Percentiles rank a stretch among this genome's conserved stretches.
Evolutionary conservation across 2,888 invertebrate species (phyloP).

Genomic region (Leptinotarsa rubiginosa): DNA sequence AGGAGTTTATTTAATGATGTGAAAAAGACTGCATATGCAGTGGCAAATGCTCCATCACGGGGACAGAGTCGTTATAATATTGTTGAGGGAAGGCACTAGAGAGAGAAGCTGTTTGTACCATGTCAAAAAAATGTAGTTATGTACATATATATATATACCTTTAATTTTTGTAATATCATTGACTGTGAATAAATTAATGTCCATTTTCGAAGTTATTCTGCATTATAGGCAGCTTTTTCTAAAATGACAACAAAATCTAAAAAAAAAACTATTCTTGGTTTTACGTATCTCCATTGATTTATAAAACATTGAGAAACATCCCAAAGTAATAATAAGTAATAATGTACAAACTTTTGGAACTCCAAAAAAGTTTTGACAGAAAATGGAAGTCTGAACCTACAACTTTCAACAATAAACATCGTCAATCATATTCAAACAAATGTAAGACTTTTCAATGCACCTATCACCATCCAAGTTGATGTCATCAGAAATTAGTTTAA

Average conservation of each 20-base stretch:
- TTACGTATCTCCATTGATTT: too few relatives aligned
- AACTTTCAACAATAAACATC: too few relatives aligned
- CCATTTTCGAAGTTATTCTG: not conserved
- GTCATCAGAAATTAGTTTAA: too few relatives aligned
- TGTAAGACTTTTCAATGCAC: too few relatives aligned
- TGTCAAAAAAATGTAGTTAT: not conserved
- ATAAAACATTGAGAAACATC: too few relatives aligned
- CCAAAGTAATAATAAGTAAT: too few relatives aligned
- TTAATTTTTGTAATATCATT: constrained; percentile 9
- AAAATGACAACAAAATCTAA: not conserved
- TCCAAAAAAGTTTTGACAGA: too few relatives aligned
- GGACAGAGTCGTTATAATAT: constrained; percentile 26
- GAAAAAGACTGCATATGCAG: constrained; percentile 45
- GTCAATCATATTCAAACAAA: too few relatives aligned
- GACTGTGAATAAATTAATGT: constrained; percentile 6
- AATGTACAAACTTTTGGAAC: too few relatives aligned
- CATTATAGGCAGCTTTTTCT: not conserved
- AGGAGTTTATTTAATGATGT: constrained; percentile 45
- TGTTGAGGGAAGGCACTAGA: constrained; percentile 15
- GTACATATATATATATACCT: constrained; percentile 9
- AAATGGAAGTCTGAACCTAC: too few relatives aligned
- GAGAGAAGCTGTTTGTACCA: constrained; percentile 14
- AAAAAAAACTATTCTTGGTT: too few relatives aligned
- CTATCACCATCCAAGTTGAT: too few relatives aligned
- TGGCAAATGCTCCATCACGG: constrained; percentile 26